Evolutionary conservation across 2,113 vertebrate species (phyloP).

Genomic region (Epinephelus moara): DNA sequence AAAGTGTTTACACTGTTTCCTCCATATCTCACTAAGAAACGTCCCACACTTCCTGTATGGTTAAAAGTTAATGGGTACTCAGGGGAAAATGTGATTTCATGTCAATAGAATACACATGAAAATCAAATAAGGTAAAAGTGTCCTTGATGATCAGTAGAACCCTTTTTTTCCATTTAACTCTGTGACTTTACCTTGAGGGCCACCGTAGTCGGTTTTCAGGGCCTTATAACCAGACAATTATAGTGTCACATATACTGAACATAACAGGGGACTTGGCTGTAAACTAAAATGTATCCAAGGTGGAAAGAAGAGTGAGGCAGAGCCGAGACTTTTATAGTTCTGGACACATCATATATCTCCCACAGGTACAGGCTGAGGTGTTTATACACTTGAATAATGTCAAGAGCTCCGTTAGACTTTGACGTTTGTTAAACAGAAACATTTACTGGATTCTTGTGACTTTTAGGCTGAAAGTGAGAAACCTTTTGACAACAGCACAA

Average conservation of each 20-base stretch:
- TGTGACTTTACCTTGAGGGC: neutral
- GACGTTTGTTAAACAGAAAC: no score
- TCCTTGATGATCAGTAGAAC: conserved; percentile 8
- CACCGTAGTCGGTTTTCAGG: neutral
- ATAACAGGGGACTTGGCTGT: neutral
- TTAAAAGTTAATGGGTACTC: neutral
- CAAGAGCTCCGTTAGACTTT: no score
- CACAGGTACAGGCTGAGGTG: no score
- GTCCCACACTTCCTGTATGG: neutral
- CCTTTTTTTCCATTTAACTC: neutral
- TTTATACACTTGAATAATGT: no score
- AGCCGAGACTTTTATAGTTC: no score
- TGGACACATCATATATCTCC: no score
- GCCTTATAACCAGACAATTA: neutral
- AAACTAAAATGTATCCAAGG: neutral
- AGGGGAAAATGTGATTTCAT: neutral
- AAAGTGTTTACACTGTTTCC: neutral
- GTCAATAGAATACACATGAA: neutral
- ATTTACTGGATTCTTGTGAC: no score
- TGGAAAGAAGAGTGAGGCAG: neutral
- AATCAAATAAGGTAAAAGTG: conserved; percentile 6
- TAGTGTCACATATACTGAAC: neutral
- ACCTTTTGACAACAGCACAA: no score
- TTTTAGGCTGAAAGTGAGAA: no score
- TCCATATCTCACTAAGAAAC: neutral